Evolutionary conservation across 2,797 vertebrate genomes (phyloP), one percentile per base, ranked within the genome.

Genomic region (Characodon lateralis): DNA sequence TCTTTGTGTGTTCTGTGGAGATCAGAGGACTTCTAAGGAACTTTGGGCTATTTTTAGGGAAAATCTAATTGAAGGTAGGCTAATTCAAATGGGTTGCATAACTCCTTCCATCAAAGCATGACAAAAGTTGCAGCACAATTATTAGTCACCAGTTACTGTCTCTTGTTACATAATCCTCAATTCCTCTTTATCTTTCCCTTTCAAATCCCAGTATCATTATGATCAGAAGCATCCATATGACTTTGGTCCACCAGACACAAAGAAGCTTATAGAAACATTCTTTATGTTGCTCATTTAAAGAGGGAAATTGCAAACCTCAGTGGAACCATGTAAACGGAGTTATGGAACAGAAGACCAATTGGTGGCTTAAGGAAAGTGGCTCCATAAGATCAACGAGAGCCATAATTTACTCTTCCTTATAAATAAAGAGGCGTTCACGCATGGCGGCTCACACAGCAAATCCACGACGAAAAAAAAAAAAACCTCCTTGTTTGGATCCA

Each of bases 81-180:
- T 0, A 65, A n/a, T 28, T 2, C 1, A 56, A 10, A 61, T 75
- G 3, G 68, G 66, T 12, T 46, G 22, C 22, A 31, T 10, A 73
- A 43, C 1, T 20, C 58, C 65, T 72, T 20, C 35, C 63, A 61
- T 9, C 3, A 39, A n/a, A 31, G 16, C 68, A 16, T 22, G 50
- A 22, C 55, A 70, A n/a, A 46, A 77, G 73, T 28, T 72, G 26
- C 41, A 80, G 48, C 41, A 85, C 80, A 77, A 79, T 28, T 74
- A 84, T 87, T 78, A 82, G 74, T 48, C 26, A 63, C 73, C 26
- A 24, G 78, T 46, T 35, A 0, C 77, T 71, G 18, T 55, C 79
- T 65, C 56, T 73, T 74, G 2, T 86, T 87, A 86, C 74, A 79
- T 85, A 85, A 89, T 78, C 50, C 43, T 59, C 6, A 8, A 73